Conservation (phyloP, 2,888 invertebrate species). For the Leucophenga maculata region DNA sequence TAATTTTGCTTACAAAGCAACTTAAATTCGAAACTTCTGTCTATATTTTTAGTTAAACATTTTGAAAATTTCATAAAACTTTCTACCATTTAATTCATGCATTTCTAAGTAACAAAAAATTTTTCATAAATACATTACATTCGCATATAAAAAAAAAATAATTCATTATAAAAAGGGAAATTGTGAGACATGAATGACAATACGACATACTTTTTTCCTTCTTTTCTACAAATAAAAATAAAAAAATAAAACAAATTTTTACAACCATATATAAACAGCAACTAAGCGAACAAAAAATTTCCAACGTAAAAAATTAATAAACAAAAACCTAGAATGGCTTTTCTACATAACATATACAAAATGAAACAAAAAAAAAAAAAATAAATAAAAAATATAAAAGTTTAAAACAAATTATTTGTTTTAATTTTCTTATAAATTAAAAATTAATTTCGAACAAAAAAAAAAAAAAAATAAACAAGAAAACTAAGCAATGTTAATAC, state of each 20-base stretch:
- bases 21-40: no score
- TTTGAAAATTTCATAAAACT: not conserved
- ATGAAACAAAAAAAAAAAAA: not conserved
- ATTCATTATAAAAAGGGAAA: constrained; percentile 34
- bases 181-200: constrained; percentile 45
- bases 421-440: not conserved
- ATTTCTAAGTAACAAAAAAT: not conserved
- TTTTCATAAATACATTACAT: not conserved
- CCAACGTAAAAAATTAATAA: not conserved
- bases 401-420: constrained; percentile 19
- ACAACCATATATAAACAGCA: constrained; percentile 3
- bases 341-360: not conserved
- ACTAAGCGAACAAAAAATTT: constrained; percentile 4
- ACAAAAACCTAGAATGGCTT: not conserved
- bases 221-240: constrained; percentile 27
- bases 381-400: constrained; percentile 19
- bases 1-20: no score
- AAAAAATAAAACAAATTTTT: constrained; percentile 16
- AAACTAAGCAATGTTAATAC: constrained; percentile 23
- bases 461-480: not conserved
- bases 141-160: not conserved
- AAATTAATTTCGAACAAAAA: not conserved
- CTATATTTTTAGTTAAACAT: no score
- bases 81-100: not conserved
- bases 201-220: constrained; percentile 40